Evolutionary conservation across 2,888 invertebrate species (phyloP).

Genomic region (Hedychridium roseum): DNA sequence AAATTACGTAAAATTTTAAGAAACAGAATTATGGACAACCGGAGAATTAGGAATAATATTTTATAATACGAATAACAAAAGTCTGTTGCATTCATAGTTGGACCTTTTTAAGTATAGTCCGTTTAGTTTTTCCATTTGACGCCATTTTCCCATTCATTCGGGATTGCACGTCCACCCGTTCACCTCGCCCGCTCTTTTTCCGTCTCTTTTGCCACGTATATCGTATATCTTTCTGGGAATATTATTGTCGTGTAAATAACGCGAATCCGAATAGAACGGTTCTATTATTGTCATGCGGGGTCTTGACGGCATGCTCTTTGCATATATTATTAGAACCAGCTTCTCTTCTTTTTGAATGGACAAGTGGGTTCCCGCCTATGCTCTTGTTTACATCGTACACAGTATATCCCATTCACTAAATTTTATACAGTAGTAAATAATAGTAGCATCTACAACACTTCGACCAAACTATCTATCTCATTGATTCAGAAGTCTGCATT

Average conservation of each 20-base stretch:
- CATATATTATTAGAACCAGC: slow-evolving; percentile 14
- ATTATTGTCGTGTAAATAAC: slow-evolving; percentile 33
- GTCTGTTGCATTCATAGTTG: not conserved
- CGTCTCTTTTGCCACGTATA: slow-evolving; percentile 5
- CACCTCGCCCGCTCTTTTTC: not conserved
- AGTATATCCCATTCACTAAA: too few relatives aligned
- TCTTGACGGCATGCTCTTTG: slow-evolving; percentile 12
- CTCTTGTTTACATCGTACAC: too few relatives aligned
- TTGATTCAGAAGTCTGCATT: too few relatives aligned
- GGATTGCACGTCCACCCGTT: not conserved
- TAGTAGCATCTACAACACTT: too few relatives aligned
- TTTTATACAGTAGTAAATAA: too few relatives aligned
- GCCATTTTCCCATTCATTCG: slow-evolving; percentile 2
- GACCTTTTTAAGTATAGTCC: not conserved
- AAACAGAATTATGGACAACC: slow-evolving; percentile 10
- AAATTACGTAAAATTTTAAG: not conserved
- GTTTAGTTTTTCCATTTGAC: slow-evolving; percentile 13
- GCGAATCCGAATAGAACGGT: slow-evolving; percentile 15
- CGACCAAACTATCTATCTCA: too few relatives aligned
- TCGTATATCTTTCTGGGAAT: slow-evolving; percentile 19
- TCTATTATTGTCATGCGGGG: slow-evolving; percentile 26
- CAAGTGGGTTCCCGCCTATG: slow-evolving; percentile 11
- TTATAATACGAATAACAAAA: not conserved
- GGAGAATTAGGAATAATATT: not conserved
- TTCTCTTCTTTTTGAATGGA: slow-evolving; percentile 17